Conservation (phyloP, 2,797 vertebrate genomes). For the Acrossocheilus fasciatus region DNA sequence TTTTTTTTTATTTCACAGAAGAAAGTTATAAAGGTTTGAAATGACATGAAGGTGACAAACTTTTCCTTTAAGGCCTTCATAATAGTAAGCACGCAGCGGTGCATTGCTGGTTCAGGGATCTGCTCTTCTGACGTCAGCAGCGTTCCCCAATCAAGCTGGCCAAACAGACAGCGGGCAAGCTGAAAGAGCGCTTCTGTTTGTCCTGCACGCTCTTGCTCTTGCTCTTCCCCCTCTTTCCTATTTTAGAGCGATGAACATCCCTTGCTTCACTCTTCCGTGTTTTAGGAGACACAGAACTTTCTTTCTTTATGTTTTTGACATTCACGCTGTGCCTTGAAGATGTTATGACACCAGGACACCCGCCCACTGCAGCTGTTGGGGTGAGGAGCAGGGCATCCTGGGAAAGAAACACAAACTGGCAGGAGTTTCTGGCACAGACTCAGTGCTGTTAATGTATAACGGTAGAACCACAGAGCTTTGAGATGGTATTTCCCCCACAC, state of each 20-base stretch:
- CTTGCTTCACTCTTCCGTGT: conserved; percentile 34
- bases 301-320: conserved; percentile 8
- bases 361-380: conserved; percentile 52
- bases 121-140: conserved; percentile 23
- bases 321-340: conserved; percentile 41
- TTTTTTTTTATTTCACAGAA: background rate
- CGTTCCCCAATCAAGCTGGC: conserved; percentile 41
- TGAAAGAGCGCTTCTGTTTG: conserved; percentile 46
- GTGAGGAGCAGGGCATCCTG: conserved; percentile 53
- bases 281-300: conserved; percentile 41
- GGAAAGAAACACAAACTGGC: conserved; percentile 45
- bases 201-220: conserved; percentile 10
- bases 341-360: conserved; percentile 31
- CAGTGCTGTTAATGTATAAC: conserved; percentile 43
- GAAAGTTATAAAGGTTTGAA: background rate
- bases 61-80: background rate
- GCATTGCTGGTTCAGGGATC: conserved; percentile 7
- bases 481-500: conserved; percentile 40
- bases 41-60: background rate
- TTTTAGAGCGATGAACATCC: conserved; percentile 1
- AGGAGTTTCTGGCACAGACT: conserved; percentile 27
- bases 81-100: background rate
- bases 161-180: conserved; percentile 35
- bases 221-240: conserved; percentile 32
- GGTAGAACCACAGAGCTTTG: conserved; percentile 28